Evolutionary conservation across 2,797 vertebrate genomes (phyloP).

Genomic region (Bufotes viridis): DNA sequence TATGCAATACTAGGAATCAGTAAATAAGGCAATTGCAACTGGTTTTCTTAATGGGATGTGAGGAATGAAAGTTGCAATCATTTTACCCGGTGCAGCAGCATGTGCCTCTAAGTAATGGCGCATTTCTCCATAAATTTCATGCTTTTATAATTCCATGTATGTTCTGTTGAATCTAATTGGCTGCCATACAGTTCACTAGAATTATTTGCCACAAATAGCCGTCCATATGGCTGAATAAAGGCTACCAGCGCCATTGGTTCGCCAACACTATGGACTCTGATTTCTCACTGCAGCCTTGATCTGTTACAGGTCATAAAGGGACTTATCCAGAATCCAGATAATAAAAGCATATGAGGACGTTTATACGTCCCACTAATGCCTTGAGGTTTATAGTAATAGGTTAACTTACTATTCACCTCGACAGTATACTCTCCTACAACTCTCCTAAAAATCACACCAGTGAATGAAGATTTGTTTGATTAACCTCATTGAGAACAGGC

Average conservation of each 20-base stretch:
- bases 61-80: not conserved
- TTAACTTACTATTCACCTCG: not conserved
- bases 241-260: not conserved
- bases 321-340: not conserved
- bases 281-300: not conserved
- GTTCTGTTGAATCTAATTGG: not conserved
- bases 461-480: constrained; percentile 1
- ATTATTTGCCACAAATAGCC: not conserved
- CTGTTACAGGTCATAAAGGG: not conserved
- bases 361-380: not conserved
- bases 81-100: not conserved
- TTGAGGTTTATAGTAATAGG: not conserved
- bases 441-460: not conserved
- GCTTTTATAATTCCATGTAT: not conserved
- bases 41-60: not conserved
- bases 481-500: constrained; percentile 19
- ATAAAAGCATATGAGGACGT: not conserved
- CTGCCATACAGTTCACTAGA: not conserved
- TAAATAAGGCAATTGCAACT: not conserved
- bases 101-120: not conserved
- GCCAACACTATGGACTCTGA: not conserved
- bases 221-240: not conserved
- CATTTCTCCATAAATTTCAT: not conserved
- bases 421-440: not conserved
- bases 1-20: not conserved